Base-by-base conservation (phyloP, 2,113 vertebrate species). In the Urocitellus parryii region DNA sequence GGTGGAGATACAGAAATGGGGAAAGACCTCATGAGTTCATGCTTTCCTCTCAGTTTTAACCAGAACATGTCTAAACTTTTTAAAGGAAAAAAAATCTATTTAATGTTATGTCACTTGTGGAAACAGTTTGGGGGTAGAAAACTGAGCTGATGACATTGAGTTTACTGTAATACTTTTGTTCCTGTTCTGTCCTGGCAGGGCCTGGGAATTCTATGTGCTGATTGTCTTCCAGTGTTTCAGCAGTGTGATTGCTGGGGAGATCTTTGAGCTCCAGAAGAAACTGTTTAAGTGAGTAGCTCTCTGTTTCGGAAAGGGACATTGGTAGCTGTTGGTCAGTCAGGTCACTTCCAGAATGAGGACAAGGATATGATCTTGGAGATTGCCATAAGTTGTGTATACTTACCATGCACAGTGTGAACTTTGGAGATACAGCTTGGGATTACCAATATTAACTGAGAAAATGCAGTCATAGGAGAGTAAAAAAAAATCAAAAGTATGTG, bases 191-290 rank as follows among this genome's bases (percentile, higher is more conserved):
- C 48, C 37, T 87, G 83, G 1, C 96, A 99, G 99, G 97, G 97
- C 99, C 3, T 99, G 99, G 0, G 98, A 99, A 0, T 98, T 99
- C 68, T 99, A 99, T 98, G 99, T 99, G 95, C 94, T 99, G 96
- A 98, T 98, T 0, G 99, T 99, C 34, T 99, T 99, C 93, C 99
- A 99, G 98, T 99, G 99, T 82, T 99, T 99, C 98, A 98, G 98
- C 96, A 99, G 99, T 0, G 27, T 99, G 82, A 99, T 99, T 0
- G 98, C 99, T 0, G 98, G 99, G 45, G 99, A 99, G 68, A 99
- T 99, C 93, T 99, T 99, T 7, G 98, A 99, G 80, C 80, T 98
- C 0, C 99, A 99, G 97, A 99, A 99, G 86, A 99, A 99, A 91
- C 98, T 99, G 88, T 99, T 99, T 95, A 99, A 96, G 99, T 99